These are phyloP conservation scores for Colletes collaris DNA, from an alignment of 2,888 invertebrate genomes.

Conservation along the genomic window DNA sequence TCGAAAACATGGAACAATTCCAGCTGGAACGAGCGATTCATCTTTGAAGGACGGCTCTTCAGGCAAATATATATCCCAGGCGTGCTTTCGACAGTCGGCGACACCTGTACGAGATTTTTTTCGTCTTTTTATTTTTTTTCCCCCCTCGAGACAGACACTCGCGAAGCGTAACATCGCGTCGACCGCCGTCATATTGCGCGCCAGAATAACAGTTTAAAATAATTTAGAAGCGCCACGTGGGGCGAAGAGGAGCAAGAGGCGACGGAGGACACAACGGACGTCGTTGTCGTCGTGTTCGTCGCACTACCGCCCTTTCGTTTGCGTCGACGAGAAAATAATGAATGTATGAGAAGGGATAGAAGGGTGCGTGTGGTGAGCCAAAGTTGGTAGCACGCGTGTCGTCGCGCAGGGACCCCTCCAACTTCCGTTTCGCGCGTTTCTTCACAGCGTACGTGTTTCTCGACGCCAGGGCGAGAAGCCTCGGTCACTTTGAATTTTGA, in stretches of 20 bases:
- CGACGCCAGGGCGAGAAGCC: too few relatives aligned
- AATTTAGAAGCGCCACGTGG: conserved; percentile 61
- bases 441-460: neutral
- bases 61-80: conserved; percentile 56
- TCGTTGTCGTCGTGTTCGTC: conserved; percentile 28
- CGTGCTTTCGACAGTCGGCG: conserved; percentile 67
- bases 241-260: conserved; percentile 6
- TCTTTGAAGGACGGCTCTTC: conserved; percentile 57
- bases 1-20: conserved; percentile 35
- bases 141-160: conserved; percentile 21
- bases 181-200: conserved; percentile 60
- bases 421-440: conserved; percentile 14
- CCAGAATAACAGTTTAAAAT: conserved; percentile 67
- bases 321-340: conserved; percentile 68
- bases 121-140: conserved; percentile 19
- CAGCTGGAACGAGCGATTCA: conserved; percentile 36
- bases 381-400: conserved; percentile 51
- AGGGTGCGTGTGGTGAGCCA: conserved; percentile 27
- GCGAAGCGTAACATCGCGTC: conserved; percentile 31
- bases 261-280: conserved; percentile 17
- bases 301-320: conserved; percentile 34
- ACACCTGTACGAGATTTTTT: conserved; percentile 57
- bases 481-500: too few relatives aligned
- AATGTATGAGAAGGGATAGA: conserved; percentile 56
- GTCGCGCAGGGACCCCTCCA: conserved; percentile 6